These are phyloP conservation scores for Flexamia atlantica DNA, from an alignment of 2,888 invertebrate genomes.

Conservation along the genomic window DNA sequence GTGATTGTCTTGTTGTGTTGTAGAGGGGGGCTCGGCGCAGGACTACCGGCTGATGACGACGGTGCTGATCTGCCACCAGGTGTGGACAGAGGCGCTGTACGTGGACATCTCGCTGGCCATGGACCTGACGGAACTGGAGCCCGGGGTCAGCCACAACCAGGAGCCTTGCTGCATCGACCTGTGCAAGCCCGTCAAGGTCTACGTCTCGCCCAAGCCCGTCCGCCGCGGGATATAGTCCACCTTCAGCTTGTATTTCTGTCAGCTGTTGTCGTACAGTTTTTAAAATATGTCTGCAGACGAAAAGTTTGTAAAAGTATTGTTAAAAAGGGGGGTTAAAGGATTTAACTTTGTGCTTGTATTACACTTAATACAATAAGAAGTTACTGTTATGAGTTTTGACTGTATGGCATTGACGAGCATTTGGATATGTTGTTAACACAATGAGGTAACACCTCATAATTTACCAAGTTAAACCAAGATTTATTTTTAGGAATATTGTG, in stretches of 20 bases:
- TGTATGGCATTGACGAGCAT: no score
- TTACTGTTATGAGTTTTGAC: no score
- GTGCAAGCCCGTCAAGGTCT: constrained; percentile 91
- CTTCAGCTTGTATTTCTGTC: not conserved
- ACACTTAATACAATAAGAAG: no score
- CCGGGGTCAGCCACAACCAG: constrained; percentile 74
- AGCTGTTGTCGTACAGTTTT: no score
- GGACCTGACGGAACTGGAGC: constrained; percentile 82
- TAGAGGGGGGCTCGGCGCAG: constrained; percentile 7
- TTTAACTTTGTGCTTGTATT: no score
- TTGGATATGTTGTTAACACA: no score
- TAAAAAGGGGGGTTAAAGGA: no score
- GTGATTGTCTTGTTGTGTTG: not conserved
- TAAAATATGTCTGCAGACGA: no score
- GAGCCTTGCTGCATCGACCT: constrained; percentile 85
- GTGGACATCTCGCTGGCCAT: constrained; percentile 92
- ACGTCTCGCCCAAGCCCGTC: constrained; percentile 92
- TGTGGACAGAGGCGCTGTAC: constrained; percentile 95
- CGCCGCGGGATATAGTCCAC: constrained; percentile 84
- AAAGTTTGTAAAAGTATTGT: no score
- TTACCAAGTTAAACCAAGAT: no score
- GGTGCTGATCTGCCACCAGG: constrained; percentile 93
- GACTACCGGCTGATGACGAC: constrained; percentile 87
- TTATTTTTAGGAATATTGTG: no score
- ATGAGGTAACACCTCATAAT: no score